Evolutionary conservation across 2,888 invertebrate species (phyloP).

Genomic region (Diarsia brunnea): DNA sequence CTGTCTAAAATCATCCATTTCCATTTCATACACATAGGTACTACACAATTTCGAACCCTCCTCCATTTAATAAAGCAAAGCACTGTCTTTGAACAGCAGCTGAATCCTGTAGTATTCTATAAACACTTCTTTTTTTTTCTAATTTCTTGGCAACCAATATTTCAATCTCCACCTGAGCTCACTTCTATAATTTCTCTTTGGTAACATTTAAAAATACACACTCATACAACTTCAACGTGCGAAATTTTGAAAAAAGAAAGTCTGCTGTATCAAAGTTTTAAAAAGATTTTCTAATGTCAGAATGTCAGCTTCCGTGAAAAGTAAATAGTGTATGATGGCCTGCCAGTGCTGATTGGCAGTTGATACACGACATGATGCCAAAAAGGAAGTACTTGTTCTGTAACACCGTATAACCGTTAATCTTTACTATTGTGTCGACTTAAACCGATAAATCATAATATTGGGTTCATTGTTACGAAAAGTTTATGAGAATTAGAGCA

Average conservation of each 20-base stretch:
- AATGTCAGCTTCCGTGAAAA: slow-evolving; percentile 24
- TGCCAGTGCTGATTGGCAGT: slow-evolving; percentile 37
- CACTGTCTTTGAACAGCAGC: slow-evolving; percentile 29
- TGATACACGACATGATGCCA: slow-evolving; percentile 24
- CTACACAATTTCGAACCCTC: slow-evolving; percentile 1
- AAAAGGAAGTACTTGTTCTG: slow-evolving; percentile 29
- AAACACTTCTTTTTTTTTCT: slow-evolving; percentile 26
- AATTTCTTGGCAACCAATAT: slow-evolving; percentile 44
- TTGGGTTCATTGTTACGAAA: slow-evolving; percentile 17
- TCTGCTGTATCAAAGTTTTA: not conserved
- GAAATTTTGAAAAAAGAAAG: slow-evolving; percentile 36
- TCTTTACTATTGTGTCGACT: slow-evolving; percentile 7
- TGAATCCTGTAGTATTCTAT: slow-evolving; percentile 33
- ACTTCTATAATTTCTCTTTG: slow-evolving; percentile 16
- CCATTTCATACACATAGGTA: not conserved
- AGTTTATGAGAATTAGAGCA: slow-evolving; percentile 13
- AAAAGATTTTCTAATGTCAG: not conserved
- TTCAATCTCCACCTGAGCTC: slow-evolving; percentile 28
- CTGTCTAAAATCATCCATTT: not conserved
- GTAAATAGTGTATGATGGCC: slow-evolving; percentile 32
- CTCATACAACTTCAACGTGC: not conserved
- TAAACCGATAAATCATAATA: slow-evolving; percentile 25
- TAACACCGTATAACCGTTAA: slow-evolving; percentile 30
- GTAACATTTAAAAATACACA: slow-evolving; percentile 39
- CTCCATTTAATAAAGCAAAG: slow-evolving; percentile 16